Base-by-base conservation (phyloP, 1,140 invertebrate genomes). In the Brachionus sp. region DNA sequence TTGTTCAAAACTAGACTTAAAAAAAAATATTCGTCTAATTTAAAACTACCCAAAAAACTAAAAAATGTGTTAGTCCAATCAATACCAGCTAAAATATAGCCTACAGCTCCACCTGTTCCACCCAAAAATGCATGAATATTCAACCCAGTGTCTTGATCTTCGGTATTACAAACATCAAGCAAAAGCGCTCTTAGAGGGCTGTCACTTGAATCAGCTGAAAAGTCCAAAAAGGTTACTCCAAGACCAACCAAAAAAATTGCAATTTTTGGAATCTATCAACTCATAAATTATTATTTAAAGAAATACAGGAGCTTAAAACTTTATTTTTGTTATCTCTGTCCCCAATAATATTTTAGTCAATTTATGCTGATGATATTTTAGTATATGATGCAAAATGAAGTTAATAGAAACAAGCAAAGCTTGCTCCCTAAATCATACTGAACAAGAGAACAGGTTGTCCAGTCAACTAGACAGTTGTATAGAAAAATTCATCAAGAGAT, bases 1-100 rank as follows among this genome's bases (percentile, higher is more conserved):
- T 37, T 1, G 33, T 16, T 23, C 6, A 16, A 3, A 5, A 29
- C n/a, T 5, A 33, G n/a, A 46, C n/a, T 64, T 13, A 7, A 3
- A 12, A 66, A 66, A 35, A 33, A 66, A 6, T 13, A 33, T 9
- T 64, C 33, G 5, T 7, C 19, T 10, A 23, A 9, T n/a, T n/a
- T n/a, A 37, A 25, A 25, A 6, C 33, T 64, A 29, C 44, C 77
- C 1, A 64, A 37, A 64, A 37, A 82, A 23, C 9, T 53, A 25
- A 89, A 46, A 33, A 66, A 66, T 9, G 57, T 82, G 13, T 85
- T 75, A 13, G 86, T 87, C 90, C 90, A 91, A 77, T 90, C 88
- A n/a, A 90, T 84, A 33, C 90, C 89, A 9, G 89, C 89, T 13
- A 91, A 86, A 13, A 90, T 85, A 84, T 90, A 91, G 2, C 90